Evolutionary conservation across 2,888 invertebrate genomes (phyloP), one percentile per base, ranked within the genome.

Genomic region (Drosophila subsilvestris): DNA sequence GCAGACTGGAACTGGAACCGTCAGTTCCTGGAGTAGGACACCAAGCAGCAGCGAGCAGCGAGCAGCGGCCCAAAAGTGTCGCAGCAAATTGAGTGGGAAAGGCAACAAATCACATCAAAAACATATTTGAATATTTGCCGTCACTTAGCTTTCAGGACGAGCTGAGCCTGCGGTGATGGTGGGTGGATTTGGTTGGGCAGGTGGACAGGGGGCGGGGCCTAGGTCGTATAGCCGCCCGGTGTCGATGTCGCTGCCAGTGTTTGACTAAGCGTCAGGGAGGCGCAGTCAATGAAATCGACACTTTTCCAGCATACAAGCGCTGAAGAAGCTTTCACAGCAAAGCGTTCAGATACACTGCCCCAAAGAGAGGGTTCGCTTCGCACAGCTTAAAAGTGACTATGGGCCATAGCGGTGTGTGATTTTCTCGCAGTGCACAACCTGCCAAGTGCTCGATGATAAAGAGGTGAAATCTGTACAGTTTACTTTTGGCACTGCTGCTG

Each of bases 111-210:
- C 85, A 85, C 86, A 87, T 89, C 86, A 87, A 87, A 89, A 84
- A 89, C 88, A 85, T 85, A 87, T 85, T 89, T 89, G 85, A 88
- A 85, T 85, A 85, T 85, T 87, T 85, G 88, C 85, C 87, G 77
- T 84, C 76, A 84, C 87, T 84, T 84, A 86, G 89, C 84, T 87
- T 80, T 80, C 68, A 66, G 80, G 50, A 62, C 45, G 17, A 12
- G 55, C 49, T 49, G 32, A 48, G 51, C 45, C 68, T 60, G 53
- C 54, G 62, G 29, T 62, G 54, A 54, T 44, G 48, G 12, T 17
- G 22, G 42, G 29, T 9, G 17, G 37, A 12, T 37, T 18, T 29
- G 44, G 17, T 27, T 37, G n/a, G 37, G n/a, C 17, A 17, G 44
- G n/a, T 22, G 9, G 29, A 43, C 29, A 32, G 42, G 51, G 45